phyloP scores from a whole-genome alignment of 2,888 invertebrate species.

The Hydropsyche betteni region DNA sequence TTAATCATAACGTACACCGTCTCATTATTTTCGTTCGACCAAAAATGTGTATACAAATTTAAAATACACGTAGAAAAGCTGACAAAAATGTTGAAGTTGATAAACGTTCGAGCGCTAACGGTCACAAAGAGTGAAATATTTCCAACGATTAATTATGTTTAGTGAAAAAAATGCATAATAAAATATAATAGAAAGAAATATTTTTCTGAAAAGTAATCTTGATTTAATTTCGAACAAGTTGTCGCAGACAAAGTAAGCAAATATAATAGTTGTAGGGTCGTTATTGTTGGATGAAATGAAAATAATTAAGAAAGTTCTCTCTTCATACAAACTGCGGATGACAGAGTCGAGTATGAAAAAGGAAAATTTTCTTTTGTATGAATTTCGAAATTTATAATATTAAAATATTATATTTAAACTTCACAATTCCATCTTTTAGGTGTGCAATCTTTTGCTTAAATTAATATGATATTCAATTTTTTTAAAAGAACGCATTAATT shows the following conservation, averaged over 20 bases:
- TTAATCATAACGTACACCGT: constrained; percentile 20
- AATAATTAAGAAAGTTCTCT: constrained; percentile 25
- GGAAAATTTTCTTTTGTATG: constrained; percentile 14
- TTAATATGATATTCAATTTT: too few species aligned
- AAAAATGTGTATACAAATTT: not conserved
- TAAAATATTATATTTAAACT: too few species aligned
- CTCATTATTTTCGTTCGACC: constrained; percentile 31
- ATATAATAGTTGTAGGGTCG: constrained; percentile 23
- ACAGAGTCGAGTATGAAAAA: constrained; percentile 1
- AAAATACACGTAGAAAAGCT: constrained; percentile 9
- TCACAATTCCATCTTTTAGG: too few species aligned
- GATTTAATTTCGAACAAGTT: too few species aligned
- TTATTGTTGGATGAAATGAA: constrained; percentile 29
- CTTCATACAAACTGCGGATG: constrained; percentile 12
- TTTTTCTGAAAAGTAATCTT: too few species aligned
- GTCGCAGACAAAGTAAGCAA: too few species aligned
- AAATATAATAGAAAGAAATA: too few species aligned
- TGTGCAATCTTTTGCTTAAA: too few species aligned
- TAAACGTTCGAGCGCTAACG: constrained; percentile 11
- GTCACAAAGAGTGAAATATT: constrained; percentile 18
- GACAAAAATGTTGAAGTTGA: constrained; percentile 30
- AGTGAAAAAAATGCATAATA: too few species aligned
- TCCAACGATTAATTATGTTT: constrained; percentile 2
- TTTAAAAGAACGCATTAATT: too few species aligned
- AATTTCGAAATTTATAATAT: not conserved